Evolutionary conservation across 35 echinoderm and acorn worm genomes (phyloP).

Genomic region (Lytechinus pictus): DNA sequence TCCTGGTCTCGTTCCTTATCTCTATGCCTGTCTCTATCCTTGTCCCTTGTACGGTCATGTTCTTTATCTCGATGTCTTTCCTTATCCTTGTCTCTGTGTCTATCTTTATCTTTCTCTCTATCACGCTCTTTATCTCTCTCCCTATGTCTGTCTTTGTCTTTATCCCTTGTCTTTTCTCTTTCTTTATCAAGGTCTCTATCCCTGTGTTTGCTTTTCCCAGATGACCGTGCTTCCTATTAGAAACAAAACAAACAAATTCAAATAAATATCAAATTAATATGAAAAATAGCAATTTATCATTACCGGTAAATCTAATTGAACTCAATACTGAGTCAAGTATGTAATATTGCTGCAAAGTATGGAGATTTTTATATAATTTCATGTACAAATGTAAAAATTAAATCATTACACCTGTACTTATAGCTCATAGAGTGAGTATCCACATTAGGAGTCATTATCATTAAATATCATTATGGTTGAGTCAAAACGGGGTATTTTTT

Average conservation of each 20-base stretch:
- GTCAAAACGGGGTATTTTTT: no score
- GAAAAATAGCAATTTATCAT: not conserved
- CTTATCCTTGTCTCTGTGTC: not conserved
- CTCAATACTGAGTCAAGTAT: no score
- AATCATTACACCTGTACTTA: no score
- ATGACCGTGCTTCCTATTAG: conserved; percentile 35
- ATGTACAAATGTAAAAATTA: no score
- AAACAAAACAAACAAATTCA: not conserved
- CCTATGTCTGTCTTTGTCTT: conserved; percentile 1
- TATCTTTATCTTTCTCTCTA: not conserved
- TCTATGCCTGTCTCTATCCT: not conserved
- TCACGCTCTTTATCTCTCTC: not conserved
- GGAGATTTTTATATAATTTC: no score
- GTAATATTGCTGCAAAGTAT: no score
- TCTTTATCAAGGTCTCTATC: conserved; percentile 38
- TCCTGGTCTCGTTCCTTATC: not conserved
- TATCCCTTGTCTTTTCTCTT: not conserved
- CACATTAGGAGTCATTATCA: no score
- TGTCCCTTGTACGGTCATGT: not conserved
- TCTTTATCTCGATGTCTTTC: conserved; percentile 38
- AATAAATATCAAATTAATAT: not conserved
- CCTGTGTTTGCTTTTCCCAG: conserved; percentile 40
- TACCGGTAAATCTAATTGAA: no score
- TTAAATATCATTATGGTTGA: no score
- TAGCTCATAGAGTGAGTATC: no score